Evolutionary conservation across 1,140 invertebrate species (phyloP).

Genomic region (Chlorops oryzae): DNA sequence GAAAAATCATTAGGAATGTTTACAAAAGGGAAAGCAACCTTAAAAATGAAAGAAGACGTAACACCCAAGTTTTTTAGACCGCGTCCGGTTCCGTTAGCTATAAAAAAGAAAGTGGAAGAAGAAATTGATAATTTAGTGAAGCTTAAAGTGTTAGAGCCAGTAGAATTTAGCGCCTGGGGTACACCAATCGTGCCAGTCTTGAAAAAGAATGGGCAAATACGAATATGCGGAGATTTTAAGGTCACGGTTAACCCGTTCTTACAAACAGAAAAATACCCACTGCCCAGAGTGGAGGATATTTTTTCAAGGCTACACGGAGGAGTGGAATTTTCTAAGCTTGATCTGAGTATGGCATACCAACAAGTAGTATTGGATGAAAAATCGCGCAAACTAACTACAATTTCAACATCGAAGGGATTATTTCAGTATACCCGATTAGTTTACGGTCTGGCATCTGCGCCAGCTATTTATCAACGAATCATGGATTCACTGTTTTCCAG

Average conservation of each 20-base stretch:
- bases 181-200: conserved; percentile 49
- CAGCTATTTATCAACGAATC: conserved; percentile 28
- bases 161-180: conserved; percentile 39
- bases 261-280: conserved; percentile 21
- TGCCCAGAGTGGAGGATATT: conserved; percentile 28
- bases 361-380: no score
- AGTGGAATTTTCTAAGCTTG: no score
- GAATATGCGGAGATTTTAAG: conserved; percentile 49
- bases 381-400: no score
- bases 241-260: conserved; percentile 9
- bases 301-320: conserved; percentile 20
- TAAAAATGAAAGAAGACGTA: background rate
- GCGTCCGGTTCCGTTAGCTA: conserved; percentile 4
- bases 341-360: no score
- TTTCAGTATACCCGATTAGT: no score
- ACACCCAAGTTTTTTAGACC: conserved; percentile 9
- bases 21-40: conserved; percentile 3
- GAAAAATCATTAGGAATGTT: conserved; percentile 6
- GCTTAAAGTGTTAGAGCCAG: conserved; percentile 24
- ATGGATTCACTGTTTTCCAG: no score
- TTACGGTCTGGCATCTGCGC: conserved; percentile 24
- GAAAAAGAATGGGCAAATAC: conserved; percentile 44
- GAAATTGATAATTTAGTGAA: conserved; percentile 44
- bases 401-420: no score
- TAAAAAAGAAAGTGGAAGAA: conserved; percentile 17